phyloP scores from a whole-genome alignment of 2,888 invertebrate genomes.

The Zelleria hepariella region DNA sequence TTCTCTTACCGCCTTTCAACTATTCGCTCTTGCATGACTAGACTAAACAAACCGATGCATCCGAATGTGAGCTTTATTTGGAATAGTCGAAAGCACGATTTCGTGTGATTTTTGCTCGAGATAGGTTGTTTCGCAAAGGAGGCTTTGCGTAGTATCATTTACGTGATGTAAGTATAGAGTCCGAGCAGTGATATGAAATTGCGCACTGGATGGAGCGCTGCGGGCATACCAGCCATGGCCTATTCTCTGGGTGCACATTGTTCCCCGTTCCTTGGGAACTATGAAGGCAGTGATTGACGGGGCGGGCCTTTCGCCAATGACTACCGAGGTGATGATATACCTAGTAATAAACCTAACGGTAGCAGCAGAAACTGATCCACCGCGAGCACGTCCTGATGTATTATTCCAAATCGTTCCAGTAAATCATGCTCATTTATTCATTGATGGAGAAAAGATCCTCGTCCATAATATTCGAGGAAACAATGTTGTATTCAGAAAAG shows the following conservation, averaged over 20 bases:
- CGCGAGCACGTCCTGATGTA: slow-evolving; percentile 10
- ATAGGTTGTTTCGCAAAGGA: slow-evolving; percentile 27
- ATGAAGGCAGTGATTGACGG: slow-evolving; percentile 15
- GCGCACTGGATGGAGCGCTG: slow-evolving; percentile 27
- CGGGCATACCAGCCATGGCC: slow-evolving; percentile 19
- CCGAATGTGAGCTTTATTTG: slow-evolving; percentile 31
- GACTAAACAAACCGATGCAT: neutral
- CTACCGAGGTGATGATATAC: slow-evolving; percentile 20
- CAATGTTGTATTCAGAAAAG: neutral
- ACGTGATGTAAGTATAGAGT: slow-evolving; percentile 63
- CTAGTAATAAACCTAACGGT: slow-evolving; percentile 27
- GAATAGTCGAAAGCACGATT: slow-evolving; percentile 20
- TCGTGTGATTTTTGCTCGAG: slow-evolving; percentile 17
- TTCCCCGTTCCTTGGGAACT: slow-evolving; percentile 32
- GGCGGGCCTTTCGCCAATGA: slow-evolving; percentile 27
- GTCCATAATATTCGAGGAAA: neutral
- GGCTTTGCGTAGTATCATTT: slow-evolving; percentile 43
- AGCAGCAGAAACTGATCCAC: slow-evolving; percentile 19
- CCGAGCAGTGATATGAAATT: slow-evolving; percentile 43
- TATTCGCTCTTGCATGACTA: slow-evolving; percentile 30
- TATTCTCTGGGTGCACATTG: slow-evolving; percentile 21
- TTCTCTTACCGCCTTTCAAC: slow-evolving; percentile 31
- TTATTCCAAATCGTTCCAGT: neutral
- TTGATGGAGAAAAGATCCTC: neutral
- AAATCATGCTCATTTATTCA: neutral